phyloP scores from a whole-genome alignment of 2,113 vertebrate species.

The Vicugna pacos region DNA sequence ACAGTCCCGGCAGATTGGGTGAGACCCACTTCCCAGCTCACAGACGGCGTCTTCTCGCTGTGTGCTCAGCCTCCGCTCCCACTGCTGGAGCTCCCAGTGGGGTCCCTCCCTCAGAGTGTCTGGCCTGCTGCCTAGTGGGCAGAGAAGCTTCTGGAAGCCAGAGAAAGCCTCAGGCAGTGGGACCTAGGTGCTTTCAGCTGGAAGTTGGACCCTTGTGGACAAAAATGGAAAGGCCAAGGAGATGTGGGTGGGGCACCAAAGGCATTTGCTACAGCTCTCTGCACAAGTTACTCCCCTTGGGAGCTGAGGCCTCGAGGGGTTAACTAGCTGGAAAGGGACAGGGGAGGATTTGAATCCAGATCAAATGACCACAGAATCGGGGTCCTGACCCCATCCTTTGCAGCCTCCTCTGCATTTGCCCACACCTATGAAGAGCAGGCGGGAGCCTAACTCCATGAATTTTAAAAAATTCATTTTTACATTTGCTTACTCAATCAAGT shows the following conservation, averaged over 20 bases:
- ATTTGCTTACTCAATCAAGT: background rate
- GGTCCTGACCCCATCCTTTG: background rate
- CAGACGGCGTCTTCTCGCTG: too few relatives aligned
- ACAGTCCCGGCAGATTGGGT: background rate
- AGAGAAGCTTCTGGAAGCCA: background rate
- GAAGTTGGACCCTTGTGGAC: background rate
- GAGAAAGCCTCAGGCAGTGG: background rate
- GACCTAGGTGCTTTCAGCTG: too few relatives aligned
- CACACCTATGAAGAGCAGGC: too few relatives aligned
- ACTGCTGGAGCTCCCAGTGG: rapidly evolving
- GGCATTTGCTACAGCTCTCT: rapidly evolving
- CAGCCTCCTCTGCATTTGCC: background rate
- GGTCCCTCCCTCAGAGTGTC: background rate
- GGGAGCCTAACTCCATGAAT: background rate
- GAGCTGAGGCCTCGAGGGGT: background rate
- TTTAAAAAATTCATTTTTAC: background rate
- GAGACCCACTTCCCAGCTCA: background rate
- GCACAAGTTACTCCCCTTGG: background rate
- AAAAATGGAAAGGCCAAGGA: background rate
- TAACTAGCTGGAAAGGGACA: background rate
- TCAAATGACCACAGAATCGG: rapidly evolving
- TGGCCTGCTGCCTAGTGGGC: background rate
- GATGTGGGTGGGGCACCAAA: rapidly evolving
- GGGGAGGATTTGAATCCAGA: background rate
- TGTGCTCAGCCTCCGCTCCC: too few relatives aligned